phyloP scores from a whole-genome alignment of 2,888 invertebrate species.

The Zhuqinia jingwanae region DNA sequence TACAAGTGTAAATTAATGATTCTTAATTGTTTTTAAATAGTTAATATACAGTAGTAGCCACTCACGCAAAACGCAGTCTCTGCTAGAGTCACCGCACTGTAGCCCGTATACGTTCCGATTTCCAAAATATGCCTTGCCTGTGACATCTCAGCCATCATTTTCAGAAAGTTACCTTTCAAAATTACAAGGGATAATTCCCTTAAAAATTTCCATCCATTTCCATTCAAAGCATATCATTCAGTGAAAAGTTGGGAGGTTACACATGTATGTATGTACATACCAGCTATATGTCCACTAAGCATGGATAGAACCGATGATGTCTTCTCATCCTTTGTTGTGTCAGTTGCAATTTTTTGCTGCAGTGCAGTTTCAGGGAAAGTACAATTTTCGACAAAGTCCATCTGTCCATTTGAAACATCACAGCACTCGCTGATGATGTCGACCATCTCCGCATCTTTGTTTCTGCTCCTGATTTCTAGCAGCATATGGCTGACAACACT shows the following conservation, averaged over 20 bases:
- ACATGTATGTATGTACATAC: no score
- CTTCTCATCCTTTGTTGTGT: slow-evolving; percentile 66
- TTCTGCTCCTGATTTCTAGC: slow-evolving; percentile 27
- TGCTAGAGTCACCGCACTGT: slow-evolving; percentile 75
- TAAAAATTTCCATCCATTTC: no score
- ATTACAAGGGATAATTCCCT: no score
- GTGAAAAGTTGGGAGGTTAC: no score
- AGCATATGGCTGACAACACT: slow-evolving; percentile 30
- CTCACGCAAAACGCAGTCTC: slow-evolving; percentile 70
- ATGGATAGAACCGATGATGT: slow-evolving; percentile 9
- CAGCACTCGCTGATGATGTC: slow-evolving; percentile 55
- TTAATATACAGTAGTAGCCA: no score
- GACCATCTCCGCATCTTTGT: slow-evolving; percentile 59
- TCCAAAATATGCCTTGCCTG: slow-evolving; percentile 75
- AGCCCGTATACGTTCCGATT: slow-evolving; percentile 78
- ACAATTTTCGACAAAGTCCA: slow-evolving; percentile 59
- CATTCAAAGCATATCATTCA: no score
- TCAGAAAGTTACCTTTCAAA: slow-evolving; percentile 75
- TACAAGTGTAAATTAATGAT: no score
- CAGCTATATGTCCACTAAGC: slow-evolving; percentile 72
- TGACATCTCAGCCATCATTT: slow-evolving; percentile 70
- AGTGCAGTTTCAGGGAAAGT: slow-evolving; percentile 61
- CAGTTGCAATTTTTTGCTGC: slow-evolving; percentile 68
- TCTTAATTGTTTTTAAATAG: no score
- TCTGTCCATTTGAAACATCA: slow-evolving; percentile 43